Conservation (phyloP, 2,888 invertebrate species). For the Oscheius onirici region DNA sequence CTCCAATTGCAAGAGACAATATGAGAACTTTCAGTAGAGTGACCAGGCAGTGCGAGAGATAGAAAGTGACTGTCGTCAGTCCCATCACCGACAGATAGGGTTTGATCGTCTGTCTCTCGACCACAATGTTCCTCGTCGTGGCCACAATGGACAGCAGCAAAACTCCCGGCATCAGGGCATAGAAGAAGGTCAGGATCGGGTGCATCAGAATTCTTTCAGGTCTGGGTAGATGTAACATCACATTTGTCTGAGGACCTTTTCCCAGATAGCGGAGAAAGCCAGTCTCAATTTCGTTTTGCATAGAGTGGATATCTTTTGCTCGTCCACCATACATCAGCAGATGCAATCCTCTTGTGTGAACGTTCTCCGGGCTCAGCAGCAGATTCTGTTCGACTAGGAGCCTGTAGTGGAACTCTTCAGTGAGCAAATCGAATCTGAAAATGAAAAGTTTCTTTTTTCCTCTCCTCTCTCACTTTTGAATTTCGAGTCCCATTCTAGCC, state of each 20-base stretch:
- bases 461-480: too few species aligned
- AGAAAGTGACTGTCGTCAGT: constrained; percentile 5
- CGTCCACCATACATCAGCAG: neutral
- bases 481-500: too few species aligned
- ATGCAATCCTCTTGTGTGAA: neutral
- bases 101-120: constrained; percentile 14
- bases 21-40: neutral
- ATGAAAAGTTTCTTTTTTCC: too few species aligned
- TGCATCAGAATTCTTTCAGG: neutral
- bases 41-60: constrained; percentile 8
- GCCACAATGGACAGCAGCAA: constrained; percentile 1
- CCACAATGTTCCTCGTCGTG: constrained; percentile 2
- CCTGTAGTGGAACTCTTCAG: neutral
- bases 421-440: neutral
- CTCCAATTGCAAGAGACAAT: neutral
- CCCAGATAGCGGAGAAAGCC: neutral
- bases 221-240: neutral
- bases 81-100: constrained; percentile 22
- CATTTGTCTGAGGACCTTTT: neutral
- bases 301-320: neutral
- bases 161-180: neutral
- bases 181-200: neutral
- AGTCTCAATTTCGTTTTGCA: neutral
- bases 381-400: neutral
- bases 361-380: neutral